A percentile compares a stretch with the other conserved stretches of the same genome.
Evolutionary conservation across 2,888 invertebrate genomes (phyloP).

Genomic region (Copidosoma aretas): DNA sequence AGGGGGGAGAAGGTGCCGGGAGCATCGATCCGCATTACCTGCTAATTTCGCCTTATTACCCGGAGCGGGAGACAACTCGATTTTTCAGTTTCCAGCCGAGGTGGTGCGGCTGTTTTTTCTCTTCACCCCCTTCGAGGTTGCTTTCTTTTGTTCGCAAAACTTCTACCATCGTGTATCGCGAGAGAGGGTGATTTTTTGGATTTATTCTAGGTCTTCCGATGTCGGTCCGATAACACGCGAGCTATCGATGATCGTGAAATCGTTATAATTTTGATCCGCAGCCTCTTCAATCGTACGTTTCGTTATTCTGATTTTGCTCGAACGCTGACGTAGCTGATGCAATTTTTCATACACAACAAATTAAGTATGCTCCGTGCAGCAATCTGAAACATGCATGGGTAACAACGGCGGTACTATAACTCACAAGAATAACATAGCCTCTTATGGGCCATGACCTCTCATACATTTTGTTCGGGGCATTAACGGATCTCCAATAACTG

Average conservation of each 20-base stretch:
- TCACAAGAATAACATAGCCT: no score
- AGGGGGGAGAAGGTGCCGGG: slow-evolving; percentile 34
- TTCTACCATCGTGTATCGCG: no score
- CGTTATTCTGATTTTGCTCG: no score
- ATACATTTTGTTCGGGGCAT: no score
- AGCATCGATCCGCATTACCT: slow-evolving; percentile 60
- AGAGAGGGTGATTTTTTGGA: not conserved
- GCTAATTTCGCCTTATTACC: slow-evolving; percentile 59
- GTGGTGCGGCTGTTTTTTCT: slow-evolving; percentile 14
- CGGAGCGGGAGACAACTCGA: slow-evolving; percentile 41
- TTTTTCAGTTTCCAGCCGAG: slow-evolving; percentile 52
- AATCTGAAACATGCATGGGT: no score
- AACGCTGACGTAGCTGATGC: no score
- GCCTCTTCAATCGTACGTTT: not conserved
- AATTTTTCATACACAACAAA: no score
- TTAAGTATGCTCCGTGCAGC: no score
- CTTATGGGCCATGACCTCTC: no score
- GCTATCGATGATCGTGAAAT: slow-evolving; percentile 34
- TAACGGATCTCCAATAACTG: no score
- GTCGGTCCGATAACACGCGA: not conserved
- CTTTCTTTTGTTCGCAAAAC: not conserved
- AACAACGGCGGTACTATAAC: no score
- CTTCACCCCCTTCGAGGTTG: not conserved
- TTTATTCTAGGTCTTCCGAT: not conserved
- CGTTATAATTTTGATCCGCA: slow-evolving; percentile 30